Conservation (phyloP, 2,113 vertebrate species). For the Archilochus colubris region DNA sequence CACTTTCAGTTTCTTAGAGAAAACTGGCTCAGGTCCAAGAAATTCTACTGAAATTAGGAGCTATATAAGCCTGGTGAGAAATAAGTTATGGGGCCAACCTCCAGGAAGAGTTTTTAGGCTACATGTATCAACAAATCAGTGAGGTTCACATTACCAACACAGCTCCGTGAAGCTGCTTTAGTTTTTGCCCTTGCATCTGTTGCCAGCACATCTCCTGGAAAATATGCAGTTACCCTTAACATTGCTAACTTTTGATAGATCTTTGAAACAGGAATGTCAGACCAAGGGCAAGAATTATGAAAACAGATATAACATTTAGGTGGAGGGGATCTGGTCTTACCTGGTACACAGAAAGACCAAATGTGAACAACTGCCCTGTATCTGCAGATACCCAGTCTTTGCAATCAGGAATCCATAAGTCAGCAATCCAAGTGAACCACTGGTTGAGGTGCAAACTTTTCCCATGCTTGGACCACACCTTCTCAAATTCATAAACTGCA, state of each 20-base stretch:
- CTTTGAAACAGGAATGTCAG: background rate
- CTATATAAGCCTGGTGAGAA: background rate
- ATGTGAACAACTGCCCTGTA: fast-evolving
- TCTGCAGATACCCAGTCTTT: background rate
- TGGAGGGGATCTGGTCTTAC: background rate
- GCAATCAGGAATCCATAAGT: background rate
- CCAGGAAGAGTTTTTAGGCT: background rate
- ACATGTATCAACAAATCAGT: background rate
- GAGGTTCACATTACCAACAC: background rate
- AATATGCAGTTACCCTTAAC: background rate
- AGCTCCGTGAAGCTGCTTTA: background rate
- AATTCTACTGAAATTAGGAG: background rate
- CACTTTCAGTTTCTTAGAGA: background rate
- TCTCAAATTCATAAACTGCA: background rate
- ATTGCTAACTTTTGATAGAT: background rate
- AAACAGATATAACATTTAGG: background rate
- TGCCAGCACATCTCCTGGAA: background rate
- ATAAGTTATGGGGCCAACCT: background rate
- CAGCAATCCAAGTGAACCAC: background rate
- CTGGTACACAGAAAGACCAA: background rate
- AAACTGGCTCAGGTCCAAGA: background rate
- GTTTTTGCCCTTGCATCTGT: background rate
- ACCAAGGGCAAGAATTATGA: background rate
- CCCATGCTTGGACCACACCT: background rate
- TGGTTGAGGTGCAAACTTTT: fast-evolving